phyloP scores from a whole-genome alignment of 2,888 invertebrate species.

The Mythimna ferrago region DNA sequence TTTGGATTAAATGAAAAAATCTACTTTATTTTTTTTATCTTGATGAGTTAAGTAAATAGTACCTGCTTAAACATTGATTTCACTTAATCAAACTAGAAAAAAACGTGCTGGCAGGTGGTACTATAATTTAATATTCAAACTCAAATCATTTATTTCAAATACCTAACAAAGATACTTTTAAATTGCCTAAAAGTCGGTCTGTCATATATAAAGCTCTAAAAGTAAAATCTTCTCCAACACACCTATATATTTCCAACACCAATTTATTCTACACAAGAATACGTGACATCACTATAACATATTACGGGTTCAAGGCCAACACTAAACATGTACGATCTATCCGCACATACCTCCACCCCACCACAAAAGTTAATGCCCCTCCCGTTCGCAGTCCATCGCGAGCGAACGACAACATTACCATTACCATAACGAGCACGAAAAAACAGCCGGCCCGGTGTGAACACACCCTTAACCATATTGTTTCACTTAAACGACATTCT shows the following conservation, averaged over 20 bases:
- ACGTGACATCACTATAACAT: neutral
- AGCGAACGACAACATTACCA: slow-evolving; percentile 51
- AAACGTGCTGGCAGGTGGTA: neutral
- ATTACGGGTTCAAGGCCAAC: slow-evolving; percentile 9
- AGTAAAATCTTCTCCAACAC: neutral
- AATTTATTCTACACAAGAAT: neutral
- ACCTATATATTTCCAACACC: neutral
- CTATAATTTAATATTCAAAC: neutral
- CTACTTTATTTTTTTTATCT: slow-evolving; percentile 4
- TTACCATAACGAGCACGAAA: slow-evolving; percentile 50
- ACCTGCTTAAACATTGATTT: slow-evolving; percentile 4
- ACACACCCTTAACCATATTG: slow-evolving; percentile 52
- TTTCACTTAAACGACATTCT: slow-evolving; percentile 61
- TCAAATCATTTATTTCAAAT: neutral
- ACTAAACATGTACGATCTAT: slow-evolving; percentile 16
- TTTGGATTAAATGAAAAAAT: slow-evolving; percentile 24
- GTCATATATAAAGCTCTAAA: neutral
- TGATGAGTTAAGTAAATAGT: slow-evolving; percentile 27
- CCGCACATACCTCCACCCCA: neutral
- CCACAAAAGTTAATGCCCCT: slow-evolving; percentile 50
- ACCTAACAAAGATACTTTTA: neutral
- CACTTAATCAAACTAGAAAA: neutral
- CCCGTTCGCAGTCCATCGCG: slow-evolving; percentile 46
- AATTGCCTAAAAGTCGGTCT: neutral
- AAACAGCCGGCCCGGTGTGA: slow-evolving; percentile 29